These are phyloP conservation scores for Bombus sibiricus DNA, from an alignment of 1,140 invertebrate species.

Conservation along the genomic window DNA sequence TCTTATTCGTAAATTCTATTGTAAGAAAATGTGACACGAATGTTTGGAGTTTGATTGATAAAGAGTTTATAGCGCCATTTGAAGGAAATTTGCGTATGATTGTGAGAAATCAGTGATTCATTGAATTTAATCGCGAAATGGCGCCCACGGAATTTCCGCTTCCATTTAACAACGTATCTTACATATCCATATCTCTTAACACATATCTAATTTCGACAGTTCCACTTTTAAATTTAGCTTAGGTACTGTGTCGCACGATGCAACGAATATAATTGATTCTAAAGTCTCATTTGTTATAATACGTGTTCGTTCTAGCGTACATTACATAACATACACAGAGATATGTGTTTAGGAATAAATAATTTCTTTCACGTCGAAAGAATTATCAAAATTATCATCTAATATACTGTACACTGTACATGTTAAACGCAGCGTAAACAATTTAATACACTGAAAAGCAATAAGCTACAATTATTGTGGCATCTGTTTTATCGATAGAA, in stretches of 20 bases:
- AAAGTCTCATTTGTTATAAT: too few relatives aligned
- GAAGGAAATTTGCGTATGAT: background rate
- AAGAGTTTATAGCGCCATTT: background rate
- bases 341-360: too few relatives aligned
- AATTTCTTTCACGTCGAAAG: too few relatives aligned
- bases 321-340: too few relatives aligned
- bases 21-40: too few relatives aligned
- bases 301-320: too few relatives aligned
- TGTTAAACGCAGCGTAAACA: too few relatives aligned
- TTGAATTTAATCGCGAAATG: background rate
- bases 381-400: background rate
- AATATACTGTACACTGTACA: background rate
- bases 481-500: background rate
- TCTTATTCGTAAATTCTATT: too few relatives aligned
- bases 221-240: background rate
- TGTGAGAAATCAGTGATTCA: constrained; percentile 5
- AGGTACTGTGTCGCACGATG: too few relatives aligned
- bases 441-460: too few relatives aligned
- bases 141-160: constrained; percentile 27
- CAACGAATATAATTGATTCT: too few relatives aligned
- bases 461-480: background rate
- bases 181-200: background rate
- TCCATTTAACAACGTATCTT: background rate
- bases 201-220: background rate
- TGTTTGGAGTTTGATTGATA: too few relatives aligned